Evolutionary conservation across 2,797 vertebrate genomes (phyloP).

Genomic region (Microctenopoma stevenorrisi): DNA sequence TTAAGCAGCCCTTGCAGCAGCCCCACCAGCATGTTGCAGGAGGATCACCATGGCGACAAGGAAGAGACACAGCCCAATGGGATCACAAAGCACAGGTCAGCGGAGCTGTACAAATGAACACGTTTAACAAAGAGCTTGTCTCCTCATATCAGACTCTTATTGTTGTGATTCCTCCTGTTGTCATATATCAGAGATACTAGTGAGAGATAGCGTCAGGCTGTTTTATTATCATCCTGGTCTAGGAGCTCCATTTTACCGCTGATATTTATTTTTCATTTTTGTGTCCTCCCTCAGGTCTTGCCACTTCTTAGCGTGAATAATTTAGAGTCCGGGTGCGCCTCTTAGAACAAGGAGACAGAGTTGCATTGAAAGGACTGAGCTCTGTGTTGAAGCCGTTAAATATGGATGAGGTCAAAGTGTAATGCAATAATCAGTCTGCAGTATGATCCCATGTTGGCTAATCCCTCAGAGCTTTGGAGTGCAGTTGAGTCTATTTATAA

Average conservation of each 20-base stretch:
- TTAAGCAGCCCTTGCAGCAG: slow-evolving; percentile 73
- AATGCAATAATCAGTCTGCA: slow-evolving; percentile 73
- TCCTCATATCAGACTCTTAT: slow-evolving; percentile 5
- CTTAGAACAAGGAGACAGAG: slow-evolving; percentile 57
- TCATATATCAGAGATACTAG: not conserved
- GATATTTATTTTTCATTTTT: slow-evolving; percentile 34
- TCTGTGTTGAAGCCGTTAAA: slow-evolving; percentile 70
- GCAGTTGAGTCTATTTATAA: not conserved
- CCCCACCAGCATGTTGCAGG: slow-evolving; percentile 84
- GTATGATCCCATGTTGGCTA: slow-evolving; percentile 46
- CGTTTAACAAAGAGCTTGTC: slow-evolving; percentile 14
- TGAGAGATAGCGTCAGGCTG: not conserved
- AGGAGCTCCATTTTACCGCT: slow-evolving; percentile 18
- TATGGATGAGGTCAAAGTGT: slow-evolving; percentile 79
- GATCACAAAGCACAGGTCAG: slow-evolving; percentile 93
- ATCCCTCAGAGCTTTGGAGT: not conserved
- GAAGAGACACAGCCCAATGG: slow-evolving; percentile 87
- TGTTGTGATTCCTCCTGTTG: not conserved
- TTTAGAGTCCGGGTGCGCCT: slow-evolving; percentile 66
- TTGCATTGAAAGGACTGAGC: slow-evolving; percentile 60
- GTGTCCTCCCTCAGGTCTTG: slow-evolving; percentile 54
- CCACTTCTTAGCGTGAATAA: slow-evolving; percentile 79
- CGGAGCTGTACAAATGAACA: slow-evolving; percentile 12
- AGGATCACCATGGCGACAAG: slow-evolving; percentile 84
- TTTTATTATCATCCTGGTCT: slow-evolving; percentile 3